Evolutionary conservation across 2,888 invertebrate species (phyloP).

Genomic region (Nymphalis urticae): DNA sequence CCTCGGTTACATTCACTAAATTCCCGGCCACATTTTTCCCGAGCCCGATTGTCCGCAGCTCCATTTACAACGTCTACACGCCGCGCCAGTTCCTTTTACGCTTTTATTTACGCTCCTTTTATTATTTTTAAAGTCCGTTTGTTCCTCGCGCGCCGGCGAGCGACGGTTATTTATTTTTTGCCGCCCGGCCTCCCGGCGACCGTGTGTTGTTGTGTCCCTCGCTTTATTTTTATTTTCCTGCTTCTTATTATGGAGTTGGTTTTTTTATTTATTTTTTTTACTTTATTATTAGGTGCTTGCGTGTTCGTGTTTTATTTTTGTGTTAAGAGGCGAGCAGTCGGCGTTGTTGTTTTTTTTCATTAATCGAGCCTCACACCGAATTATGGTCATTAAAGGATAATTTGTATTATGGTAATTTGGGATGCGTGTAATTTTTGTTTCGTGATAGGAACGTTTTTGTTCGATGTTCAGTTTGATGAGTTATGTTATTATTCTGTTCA

Average conservation of each 20-base stretch:
- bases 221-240: conserved; percentile 80
- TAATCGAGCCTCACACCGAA: conserved; percentile 78
- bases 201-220: conserved; percentile 80
- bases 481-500: conserved; percentile 43
- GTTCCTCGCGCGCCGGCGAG: conserved; percentile 79
- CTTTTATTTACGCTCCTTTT: conserved; percentile 82
- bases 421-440: conserved; percentile 80
- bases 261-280: conserved; percentile 57
- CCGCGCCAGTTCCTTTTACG: conserved; percentile 81
- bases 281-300: conserved; percentile 79
- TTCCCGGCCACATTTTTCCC: conserved; percentile 78
- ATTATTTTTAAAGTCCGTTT: conserved; percentile 81
- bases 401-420: conserved; percentile 81
- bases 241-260: conserved; percentile 80
- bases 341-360: conserved; percentile 65
- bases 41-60: conserved; percentile 79
- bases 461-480: conserved; percentile 66
- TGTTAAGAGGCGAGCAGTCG: conserved; percentile 78
- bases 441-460: conserved; percentile 77
- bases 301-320: conserved; percentile 81
- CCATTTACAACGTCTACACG: conserved; percentile 81
- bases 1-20: conserved; percentile 76
- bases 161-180: conserved; percentile 79
- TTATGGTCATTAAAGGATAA: conserved; percentile 82
- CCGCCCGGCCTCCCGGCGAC: conserved; percentile 79